Conservation (phyloP, 37 sponge, comb jelly and placozoan species). For the Dysidea cf. avara region DNA sequence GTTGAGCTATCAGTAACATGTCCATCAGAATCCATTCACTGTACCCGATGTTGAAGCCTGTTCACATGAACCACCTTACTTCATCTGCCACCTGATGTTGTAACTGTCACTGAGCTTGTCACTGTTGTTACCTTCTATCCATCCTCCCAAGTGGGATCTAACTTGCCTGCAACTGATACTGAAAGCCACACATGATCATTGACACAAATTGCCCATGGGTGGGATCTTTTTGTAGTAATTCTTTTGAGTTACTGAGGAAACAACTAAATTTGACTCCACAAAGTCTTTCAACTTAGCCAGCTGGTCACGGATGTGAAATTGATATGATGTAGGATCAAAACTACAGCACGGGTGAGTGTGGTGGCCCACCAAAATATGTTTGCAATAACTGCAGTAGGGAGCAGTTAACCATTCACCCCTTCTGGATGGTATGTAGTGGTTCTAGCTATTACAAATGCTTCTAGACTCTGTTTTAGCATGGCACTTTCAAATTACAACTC, state of each 20-base stretch:
- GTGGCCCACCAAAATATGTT: neutral
- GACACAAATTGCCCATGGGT: no score
- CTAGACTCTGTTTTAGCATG: neutral
- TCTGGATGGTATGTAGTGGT: slow-evolving; percentile 21
- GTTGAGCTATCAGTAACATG: no score
- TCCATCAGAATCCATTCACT: no score
- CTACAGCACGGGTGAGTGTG: neutral
- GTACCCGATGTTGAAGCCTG: no score
- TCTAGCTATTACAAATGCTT: slow-evolving; percentile 6
- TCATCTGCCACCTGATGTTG: no score
- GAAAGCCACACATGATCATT: slow-evolving; percentile 11
- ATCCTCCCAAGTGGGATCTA: slow-evolving; percentile 1
- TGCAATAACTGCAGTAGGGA: neutral
- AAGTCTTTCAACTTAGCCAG: no score
- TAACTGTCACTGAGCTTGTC: no score
- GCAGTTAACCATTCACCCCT: slow-evolving; percentile 5
- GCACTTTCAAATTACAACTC: slow-evolving; percentile 18
- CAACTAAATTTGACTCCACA: neutral
- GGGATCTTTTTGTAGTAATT: neutral
- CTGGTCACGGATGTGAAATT: neutral
- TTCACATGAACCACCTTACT: no score
- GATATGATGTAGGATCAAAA: neutral
- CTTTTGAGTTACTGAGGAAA: neutral
- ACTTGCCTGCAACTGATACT: neutral
- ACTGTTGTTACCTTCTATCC: no score